Percentiles rank a stretch among this genome's conserved stretches.
These are phyloP conservation scores for Temnothorax nylanderi DNA, from an alignment of 1,140 invertebrate genomes.

Conservation along the genomic window DNA sequence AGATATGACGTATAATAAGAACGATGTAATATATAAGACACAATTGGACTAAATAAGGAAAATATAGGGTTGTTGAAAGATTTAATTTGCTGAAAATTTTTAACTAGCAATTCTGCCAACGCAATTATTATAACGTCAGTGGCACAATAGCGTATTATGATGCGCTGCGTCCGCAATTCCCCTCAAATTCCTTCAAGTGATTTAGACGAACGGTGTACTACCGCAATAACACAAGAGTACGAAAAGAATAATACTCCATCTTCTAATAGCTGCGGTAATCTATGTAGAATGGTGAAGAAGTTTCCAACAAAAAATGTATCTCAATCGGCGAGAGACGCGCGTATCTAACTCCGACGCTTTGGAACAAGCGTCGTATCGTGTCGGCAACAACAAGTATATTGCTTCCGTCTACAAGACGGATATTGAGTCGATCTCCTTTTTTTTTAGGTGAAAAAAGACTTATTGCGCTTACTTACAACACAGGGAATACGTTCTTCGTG, in stretches of 20 bases:
- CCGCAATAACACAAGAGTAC: not conserved
- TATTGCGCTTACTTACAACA: constrained; percentile 31
- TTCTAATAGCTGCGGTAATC: not conserved
- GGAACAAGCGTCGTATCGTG: not conserved
- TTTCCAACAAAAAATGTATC: not conserved
- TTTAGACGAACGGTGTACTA: not conserved
- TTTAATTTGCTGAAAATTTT: constrained; percentile 1
- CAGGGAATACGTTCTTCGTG: not conserved
- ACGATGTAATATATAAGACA: not conserved
- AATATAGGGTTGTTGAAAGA: not conserved
- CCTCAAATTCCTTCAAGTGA: not conserved
- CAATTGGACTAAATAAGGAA: not conserved
- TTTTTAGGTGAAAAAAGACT: constrained; percentile 10
- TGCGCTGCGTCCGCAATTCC: not conserved
- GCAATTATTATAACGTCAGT: not conserved
- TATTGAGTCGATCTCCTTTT: constrained; percentile 25
- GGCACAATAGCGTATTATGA: not conserved
- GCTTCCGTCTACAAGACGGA: constrained; percentile 42
- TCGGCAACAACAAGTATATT: constrained; percentile 32
- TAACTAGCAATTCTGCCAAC: not conserved
- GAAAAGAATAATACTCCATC: not conserved
- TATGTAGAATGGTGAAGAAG: not conserved
- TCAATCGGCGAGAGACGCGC: not conserved
- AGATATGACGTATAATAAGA: not conserved
- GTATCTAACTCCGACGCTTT: not conserved